Evolutionary conservation across 2,888 invertebrate species (phyloP).

Genomic region (Pinctada fucata): DNA sequence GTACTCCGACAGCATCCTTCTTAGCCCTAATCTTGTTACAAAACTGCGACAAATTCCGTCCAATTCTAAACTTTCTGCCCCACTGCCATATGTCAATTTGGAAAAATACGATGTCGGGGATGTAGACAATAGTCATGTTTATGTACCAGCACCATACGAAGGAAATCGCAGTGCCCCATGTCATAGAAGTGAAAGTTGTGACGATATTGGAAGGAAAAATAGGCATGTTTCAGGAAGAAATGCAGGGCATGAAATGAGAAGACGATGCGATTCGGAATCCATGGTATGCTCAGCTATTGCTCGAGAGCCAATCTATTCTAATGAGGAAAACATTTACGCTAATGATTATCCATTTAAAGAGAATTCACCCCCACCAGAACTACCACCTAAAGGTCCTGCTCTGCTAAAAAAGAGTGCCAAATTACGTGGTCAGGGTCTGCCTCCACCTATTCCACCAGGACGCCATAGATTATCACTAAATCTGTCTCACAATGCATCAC

Average conservation of each 20-base stretch:
- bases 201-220: slow-evolving; percentile 37
- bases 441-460: slow-evolving; percentile 41
- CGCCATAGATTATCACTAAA: slow-evolving; percentile 37
- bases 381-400: slow-evolving; percentile 70
- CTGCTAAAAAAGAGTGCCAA: slow-evolving; percentile 52
- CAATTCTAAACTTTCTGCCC: slow-evolving; percentile 60
- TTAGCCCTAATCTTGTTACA: slow-evolving; percentile 61
- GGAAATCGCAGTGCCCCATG: slow-evolving; percentile 33
- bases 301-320: slow-evolving; percentile 19
- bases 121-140: slow-evolving; percentile 57
- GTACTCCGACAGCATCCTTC: slow-evolving; percentile 48
- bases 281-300: slow-evolving; percentile 9
- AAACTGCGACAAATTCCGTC: slow-evolving; percentile 63
- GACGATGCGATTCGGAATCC: slow-evolving; percentile 45
- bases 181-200: slow-evolving; percentile 42
- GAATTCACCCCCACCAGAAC: slow-evolving; percentile 60
- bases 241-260: slow-evolving; percentile 43
- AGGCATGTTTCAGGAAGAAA: slow-evolving; percentile 44
- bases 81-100: slow-evolving; percentile 70
- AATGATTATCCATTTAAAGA: slow-evolving; percentile 53
- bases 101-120: slow-evolving; percentile 64
- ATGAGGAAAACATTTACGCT: slow-evolving; percentile 63
- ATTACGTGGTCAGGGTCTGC: slow-evolving; percentile 5
- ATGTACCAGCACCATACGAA: slow-evolving; percentile 51
- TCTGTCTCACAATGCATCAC: not conserved